These are phyloP conservation scores for Pararge aegeria DNA, from an alignment of 1,140 invertebrate species.

Conservation along the genomic window DNA sequence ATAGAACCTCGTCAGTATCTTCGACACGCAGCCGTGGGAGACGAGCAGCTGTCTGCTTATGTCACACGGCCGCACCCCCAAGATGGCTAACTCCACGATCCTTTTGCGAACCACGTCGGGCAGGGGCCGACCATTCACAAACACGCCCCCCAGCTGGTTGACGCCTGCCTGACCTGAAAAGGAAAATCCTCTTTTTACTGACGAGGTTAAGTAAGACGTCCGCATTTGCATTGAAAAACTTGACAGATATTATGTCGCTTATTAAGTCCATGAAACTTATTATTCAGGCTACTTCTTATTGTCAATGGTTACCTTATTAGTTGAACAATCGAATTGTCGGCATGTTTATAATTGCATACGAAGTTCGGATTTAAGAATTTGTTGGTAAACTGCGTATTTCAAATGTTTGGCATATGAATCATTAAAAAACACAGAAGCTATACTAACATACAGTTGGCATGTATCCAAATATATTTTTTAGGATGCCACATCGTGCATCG, in stretches of 20 bases:
- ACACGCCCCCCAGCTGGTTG: constrained; percentile 97
- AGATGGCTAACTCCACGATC: constrained; percentile 95
- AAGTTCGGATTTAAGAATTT: neutral
- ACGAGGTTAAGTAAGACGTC: constrained; percentile 3
- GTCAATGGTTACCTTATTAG: constrained; percentile 2
- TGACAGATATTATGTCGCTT: constrained; percentile 10
- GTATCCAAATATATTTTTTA: too few relatives aligned
- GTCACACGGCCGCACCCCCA: constrained; percentile 96
- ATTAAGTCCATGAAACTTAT: constrained; percentile 7
- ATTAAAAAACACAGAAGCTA: too few relatives aligned
- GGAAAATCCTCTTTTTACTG: constrained; percentile 14
- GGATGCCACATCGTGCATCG: too few relatives aligned
- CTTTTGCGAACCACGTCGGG: constrained; percentile 95
- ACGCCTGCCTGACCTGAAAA: constrained; percentile 94
- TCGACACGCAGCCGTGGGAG: constrained; percentile 94
- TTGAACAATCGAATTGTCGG: constrained; percentile 7
- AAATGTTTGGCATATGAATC: too few relatives aligned
- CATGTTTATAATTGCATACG: constrained; percentile 1
- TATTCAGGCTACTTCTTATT: neutral
- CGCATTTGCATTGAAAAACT: constrained; percentile 17
- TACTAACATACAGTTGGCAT: too few relatives aligned
- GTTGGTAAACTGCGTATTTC: neutral
- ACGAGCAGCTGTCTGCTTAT: constrained; percentile 96
- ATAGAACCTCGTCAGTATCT: constrained; percentile 98
- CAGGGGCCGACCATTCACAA: constrained; percentile 96